Evolutionary conservation across 2,888 invertebrate species (phyloP).

Genomic region (Hanleya hanleyi): DNA sequence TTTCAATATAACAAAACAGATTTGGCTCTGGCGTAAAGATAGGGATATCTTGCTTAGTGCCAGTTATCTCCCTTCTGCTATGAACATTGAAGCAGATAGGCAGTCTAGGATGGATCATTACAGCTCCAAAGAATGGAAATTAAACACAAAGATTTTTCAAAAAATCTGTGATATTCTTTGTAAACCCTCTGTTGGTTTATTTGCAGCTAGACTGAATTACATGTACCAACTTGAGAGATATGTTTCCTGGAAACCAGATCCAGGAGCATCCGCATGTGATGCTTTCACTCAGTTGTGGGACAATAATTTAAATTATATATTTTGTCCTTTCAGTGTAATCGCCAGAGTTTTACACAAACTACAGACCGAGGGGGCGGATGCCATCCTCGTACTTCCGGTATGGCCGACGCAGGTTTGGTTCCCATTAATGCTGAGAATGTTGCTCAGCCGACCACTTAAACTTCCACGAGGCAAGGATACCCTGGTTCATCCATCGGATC

Average conservation of each 20-base stretch:
- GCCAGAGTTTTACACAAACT: conserved; percentile 32
- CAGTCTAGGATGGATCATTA: too few relatives aligned
- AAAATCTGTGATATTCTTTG: too few relatives aligned
- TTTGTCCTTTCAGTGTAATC: conserved; percentile 39
- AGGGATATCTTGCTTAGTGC: too few relatives aligned
- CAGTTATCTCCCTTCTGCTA: too few relatives aligned
- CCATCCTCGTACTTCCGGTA: conserved; percentile 25
- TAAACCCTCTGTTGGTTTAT: conserved; percentile 26
- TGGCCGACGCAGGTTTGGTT: conserved; percentile 40
- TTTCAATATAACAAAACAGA: too few relatives aligned
- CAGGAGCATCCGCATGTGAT: conserved; percentile 29
- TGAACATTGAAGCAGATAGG: too few relatives aligned
- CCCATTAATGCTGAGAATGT: conserved; percentile 13
- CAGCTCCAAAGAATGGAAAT: too few relatives aligned
- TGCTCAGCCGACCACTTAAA: conserved; percentile 5
- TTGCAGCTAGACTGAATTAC: conserved; percentile 32
- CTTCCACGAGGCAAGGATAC: not conserved
- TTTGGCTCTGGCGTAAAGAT: too few relatives aligned
- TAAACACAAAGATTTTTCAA: too few relatives aligned
- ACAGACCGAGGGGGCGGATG: conserved; percentile 14
- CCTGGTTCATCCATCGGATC: not conserved
- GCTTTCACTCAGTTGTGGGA: conserved; percentile 31
- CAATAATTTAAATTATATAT: conserved; percentile 10
- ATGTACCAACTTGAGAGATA: too few relatives aligned
- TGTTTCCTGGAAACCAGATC: conserved; percentile 33